A percentile compares a stretch with the other conserved stretches of the same genome.
phyloP scores from a whole-genome alignment of 1,140 invertebrate genomes.

The Polyergus mexicanus region DNA sequence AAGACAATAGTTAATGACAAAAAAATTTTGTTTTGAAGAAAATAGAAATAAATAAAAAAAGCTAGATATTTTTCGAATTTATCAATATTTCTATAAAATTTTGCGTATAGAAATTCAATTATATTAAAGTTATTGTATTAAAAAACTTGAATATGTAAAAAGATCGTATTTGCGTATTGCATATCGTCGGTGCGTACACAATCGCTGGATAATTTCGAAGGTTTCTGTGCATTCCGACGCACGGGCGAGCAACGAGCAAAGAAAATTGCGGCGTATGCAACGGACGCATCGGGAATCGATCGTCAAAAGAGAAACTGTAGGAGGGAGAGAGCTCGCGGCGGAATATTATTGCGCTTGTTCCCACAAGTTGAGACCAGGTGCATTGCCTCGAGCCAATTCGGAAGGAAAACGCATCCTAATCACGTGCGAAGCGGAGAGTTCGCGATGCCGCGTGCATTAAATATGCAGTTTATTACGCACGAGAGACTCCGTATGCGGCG shows the following conservation, averaged over 20 bases:
- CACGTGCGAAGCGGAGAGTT: constrained; percentile 54
- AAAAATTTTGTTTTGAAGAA: background rate
- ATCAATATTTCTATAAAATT: background rate
- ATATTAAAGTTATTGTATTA: background rate
- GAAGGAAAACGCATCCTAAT: constrained; percentile 65
- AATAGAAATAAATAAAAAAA: background rate
- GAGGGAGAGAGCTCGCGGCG: background rate
- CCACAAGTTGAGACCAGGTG: constrained; percentile 42
- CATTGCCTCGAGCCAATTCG: constrained; percentile 23
- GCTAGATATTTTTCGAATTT: background rate
- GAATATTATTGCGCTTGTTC: constrained; percentile 58
- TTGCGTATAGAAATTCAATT: background rate
- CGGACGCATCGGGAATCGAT: constrained; percentile 35
- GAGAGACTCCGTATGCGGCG: constrained; percentile 2
- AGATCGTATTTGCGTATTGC: background rate
- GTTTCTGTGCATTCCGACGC: background rate
- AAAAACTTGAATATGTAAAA: background rate
- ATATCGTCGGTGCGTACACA: constrained; percentile 1
- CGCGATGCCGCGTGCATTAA: constrained; percentile 50
- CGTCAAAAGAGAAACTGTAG: background rate
- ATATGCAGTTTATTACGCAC: constrained; percentile 26
- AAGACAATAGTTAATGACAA: background rate
- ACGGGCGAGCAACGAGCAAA: background rate
- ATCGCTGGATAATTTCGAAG: background rate
- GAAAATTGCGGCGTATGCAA: constrained; percentile 46